Evolutionary conservation across 2,888 invertebrate genomes (phyloP), one percentile per base, ranked within the genome.

Genomic region (Nudaria mundana): DNA sequence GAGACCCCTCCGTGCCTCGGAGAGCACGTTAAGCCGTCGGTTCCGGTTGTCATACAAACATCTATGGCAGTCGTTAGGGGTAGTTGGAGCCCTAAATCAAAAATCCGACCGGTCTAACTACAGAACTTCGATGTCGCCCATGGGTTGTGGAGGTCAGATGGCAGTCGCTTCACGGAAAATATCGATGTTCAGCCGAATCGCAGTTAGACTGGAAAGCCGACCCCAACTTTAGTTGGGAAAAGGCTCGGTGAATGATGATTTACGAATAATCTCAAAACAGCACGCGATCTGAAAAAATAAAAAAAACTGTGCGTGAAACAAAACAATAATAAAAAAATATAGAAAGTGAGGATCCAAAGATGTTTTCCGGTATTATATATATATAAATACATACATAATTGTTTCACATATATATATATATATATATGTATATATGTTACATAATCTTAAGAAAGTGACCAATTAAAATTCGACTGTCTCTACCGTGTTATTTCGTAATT

Each of bases 351-450:
- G 43, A 41, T 49, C 52, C 35, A 74, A 74, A 67, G 63, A 68
- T 69, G 71, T 75, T 79, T 80, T 80, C 76, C 80, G 76, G 75
- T 74, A 63, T 32, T 32, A 32, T 78, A 76, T 78, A 78, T 80
- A 81, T 70, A 71, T 75, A 76, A 76, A 81, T 80, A 81, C 71
- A 71, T 75, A 76, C 77, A 81, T 86, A 84, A 85, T 85, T 83
- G 79, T 82, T 76, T 83, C 81, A 78, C 74, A 76, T 82, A 79
- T 71, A 65, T n/a, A n/a, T n/a, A n/a, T n/a, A n/a, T n/a, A n/a
- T n/a, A n/a, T n/a, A n/a, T n/a, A n/a, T n/a, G n/a, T n/a, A 63
- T 65, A 61, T 49, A 44, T 44, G 34, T 83, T 81, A 71, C 68
- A 74, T 63, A 85, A 86, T 61, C 56, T 60, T 69, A 81, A 74